Evolutionary conservation across 1,140 invertebrate genomes (phyloP), one percentile per base, ranked within the genome.

Genomic region (Kradibia gibbosae): DNA sequence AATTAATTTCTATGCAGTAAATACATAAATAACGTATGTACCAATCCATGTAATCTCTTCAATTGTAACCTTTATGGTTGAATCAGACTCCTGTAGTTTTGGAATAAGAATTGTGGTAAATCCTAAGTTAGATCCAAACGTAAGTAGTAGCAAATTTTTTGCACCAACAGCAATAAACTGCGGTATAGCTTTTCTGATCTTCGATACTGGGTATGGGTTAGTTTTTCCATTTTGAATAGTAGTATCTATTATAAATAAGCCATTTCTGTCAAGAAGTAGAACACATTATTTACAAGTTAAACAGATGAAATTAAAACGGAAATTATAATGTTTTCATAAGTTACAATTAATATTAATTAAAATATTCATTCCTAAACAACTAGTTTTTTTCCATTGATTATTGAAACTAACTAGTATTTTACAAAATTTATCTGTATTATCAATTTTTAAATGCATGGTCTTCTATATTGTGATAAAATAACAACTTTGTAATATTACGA

Each of bases 21-120:
- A 78, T 65, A 50, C 17, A 36, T 50, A 25, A 53, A 70, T 39
- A 55, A 73, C 57, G 45, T 17, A 45, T 15, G 53, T 78, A 91
- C 94, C 94, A 84, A 96, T 95, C 95, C 95, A 96, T 50, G 95
- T 95, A 71, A 96, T 92, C 88, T 95, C 92, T 10, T 94, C 93
- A 60, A 91, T 91, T 8, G 92, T 93, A 5, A 96, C 91, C 0
- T 89, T 89, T 10, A 95, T 88, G 5, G 91, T 89, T 0, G 91
- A 84, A 81, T 93, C 88, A 0, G 85, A 20, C n/a, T 85, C 88
- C 83, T 93, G 91, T 25, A 96, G 91, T 15, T 93, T 93, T 1
- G 95, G 95, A 78, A 96, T 95, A 0, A 96, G 91, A 82, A 96
- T 95, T 1, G 95, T 96, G 20, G 95, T 93, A 83, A 95, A 95